Evolutionary conservation across 2,113 vertebrate genomes (phyloP), one percentile per base, ranked within the genome.

Genomic region (Antigone vipio): DNA sequence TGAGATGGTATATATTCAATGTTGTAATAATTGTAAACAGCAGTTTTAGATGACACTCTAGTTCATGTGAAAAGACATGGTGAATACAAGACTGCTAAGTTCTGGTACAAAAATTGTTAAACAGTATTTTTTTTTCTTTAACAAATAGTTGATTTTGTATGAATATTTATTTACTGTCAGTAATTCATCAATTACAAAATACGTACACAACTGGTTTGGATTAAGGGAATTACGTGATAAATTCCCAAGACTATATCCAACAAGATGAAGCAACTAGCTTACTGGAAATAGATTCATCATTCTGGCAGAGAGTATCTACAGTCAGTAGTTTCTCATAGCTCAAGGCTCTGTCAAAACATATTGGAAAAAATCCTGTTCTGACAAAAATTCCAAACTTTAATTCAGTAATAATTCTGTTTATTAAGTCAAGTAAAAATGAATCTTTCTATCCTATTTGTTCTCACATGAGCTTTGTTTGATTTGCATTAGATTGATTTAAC

Each of bases 181-280:
- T 71, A 93, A 94, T 84, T 89, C 35, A 96, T 91, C 92, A 95
- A 85, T 92, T 95, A 97, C 91, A 96, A 96, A 97, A 96, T 89
- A 97, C 53, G 75, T 92, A 97, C 95, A 91, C 88, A 98, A 97
- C 73, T 97, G 96, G 75, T 96, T 96, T 93, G 79, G 92, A 97
- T 96, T 97, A 98, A 97, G 59, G 49, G 81, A 97, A 96, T 95
- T 97, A 96, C 18, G 67, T 91, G 92, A 96, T 95, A 96, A 96
- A 96, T 95, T 94, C 96, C 93, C 96, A 78, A 93, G 92, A 91
- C 80, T 77, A 92, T 92, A 96, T 66, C 66, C 90, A 97, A 88
- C 67, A 79, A 92, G 82, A 97, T 97, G 97, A 97, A 96, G 96
- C 93, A 97, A 97, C 89, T 62, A 83, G 64, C 44, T 95, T 97